Evolutionary conservation across 2,113 vertebrate species (phyloP), one percentile per base, ranked within the genome.

Genomic region (Zosterops hypoxanthus): DNA sequence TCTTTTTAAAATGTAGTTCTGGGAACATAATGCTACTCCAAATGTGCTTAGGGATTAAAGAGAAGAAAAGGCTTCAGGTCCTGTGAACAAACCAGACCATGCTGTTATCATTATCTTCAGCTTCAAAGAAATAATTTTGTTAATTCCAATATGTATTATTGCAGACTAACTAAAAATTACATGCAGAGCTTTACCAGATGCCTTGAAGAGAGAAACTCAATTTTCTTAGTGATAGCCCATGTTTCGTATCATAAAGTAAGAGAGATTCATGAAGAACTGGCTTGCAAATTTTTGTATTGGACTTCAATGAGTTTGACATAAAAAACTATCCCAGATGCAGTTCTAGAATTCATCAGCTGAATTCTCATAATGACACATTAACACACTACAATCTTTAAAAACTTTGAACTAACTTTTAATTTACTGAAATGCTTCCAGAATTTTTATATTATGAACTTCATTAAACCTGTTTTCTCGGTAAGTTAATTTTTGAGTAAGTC

Each of bases 361-460:
- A 89, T 82, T 73, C 59, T 79, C n/a, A 39, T 73, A 70, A 59
- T 34, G 57, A 66, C 18, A 70, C 36, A 87, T 33, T 44, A 88
- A 93, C 29, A 5, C 50, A 79, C 21, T 28, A 52, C 17, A 72
- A 1, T 42, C 50, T 87, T 91, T 22, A 70, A 80, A 96, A 93
- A 42, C 25, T 65, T 95, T 82, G 25, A 92, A 71, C 82, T 86
- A 96, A 34, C 13, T 63, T 95, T 82, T 66, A 72, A 94, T 81
- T 95, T 92, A 92, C n/a, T 72, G 55, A 77, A 76, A 79, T 21
- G 52, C 75, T 82, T 93, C 59, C 53, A 64, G 68, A 93, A 94
- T 82, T 95, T 94, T 91, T 92, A 90, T 92, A 86, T 64, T 92
- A 90, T 94, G 85, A 91, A 79, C 29, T 80, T 80, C 19, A 76